Percentiles rank a stretch among this genome's conserved stretches.
phyloP scores from a whole-genome alignment of 1,140 invertebrate genomes.

The Cotesia vestalis region DNA sequence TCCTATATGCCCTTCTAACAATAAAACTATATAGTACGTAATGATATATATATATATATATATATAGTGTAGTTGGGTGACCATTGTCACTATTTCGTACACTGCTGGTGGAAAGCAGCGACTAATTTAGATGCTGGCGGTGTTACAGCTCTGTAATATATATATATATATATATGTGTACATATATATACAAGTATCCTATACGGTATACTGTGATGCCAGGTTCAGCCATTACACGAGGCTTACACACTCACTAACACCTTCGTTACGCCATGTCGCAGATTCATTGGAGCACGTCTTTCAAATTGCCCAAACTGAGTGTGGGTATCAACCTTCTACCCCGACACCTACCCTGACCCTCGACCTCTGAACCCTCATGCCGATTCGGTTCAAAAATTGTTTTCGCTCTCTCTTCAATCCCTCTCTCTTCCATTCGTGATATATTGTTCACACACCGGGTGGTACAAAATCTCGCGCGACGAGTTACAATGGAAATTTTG shows the following conservation, averaged over 20 bases:
- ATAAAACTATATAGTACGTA: no score
- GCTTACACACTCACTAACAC: constrained; percentile 9
- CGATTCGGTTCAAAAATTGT: no score
- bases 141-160: no score
- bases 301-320: constrained; percentile 13
- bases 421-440: no score
- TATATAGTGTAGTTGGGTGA: background rate
- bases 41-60: background rate
- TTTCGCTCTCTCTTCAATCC: no score
- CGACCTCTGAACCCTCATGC: no score
- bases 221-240: constrained; percentile 32
- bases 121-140: constrained; percentile 33
- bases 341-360: no score
- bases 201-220: background rate
- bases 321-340: no score
- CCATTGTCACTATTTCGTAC: constrained; percentile 7
- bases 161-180: no score
- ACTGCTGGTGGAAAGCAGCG: constrained; percentile 1
- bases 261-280: constrained; percentile 21
- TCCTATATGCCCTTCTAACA: no score
- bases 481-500: constrained; percentile 18
- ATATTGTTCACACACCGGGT: background rate
- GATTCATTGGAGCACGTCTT: constrained; percentile 32
- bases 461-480: background rate
- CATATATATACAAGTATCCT: no score